Percentiles rank a stretch among this genome's conserved stretches.
Conservation (phyloP, 2,888 invertebrate genomes). For the Pristionchus maxplancki region DNA sequence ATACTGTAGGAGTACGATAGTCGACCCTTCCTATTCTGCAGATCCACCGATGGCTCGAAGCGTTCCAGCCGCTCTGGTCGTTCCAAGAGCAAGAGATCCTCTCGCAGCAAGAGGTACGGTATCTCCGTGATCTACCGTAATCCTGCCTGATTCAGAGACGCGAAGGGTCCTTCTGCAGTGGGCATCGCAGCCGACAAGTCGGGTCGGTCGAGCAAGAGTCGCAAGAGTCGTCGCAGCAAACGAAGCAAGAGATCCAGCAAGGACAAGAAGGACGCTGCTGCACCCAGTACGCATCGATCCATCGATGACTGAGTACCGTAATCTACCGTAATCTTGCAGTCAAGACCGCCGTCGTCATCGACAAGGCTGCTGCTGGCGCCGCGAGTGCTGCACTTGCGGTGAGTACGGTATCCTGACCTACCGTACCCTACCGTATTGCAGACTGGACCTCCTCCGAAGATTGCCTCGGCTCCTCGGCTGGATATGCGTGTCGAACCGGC, state of each 20-base stretch:
- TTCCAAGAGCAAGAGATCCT: constrained; percentile 23
- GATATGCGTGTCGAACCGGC: constrained; percentile 25
- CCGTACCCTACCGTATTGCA: neutral
- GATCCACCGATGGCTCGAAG: constrained; percentile 3
- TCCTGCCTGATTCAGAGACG: neutral
- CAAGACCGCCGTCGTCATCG: neutral
- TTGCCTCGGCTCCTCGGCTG: constrained; percentile 19
- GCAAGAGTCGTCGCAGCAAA: neutral
- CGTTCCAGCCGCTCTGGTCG: constrained; percentile 18
- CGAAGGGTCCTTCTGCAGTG: neutral
- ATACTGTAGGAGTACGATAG: neutral
- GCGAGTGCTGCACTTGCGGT: constrained; percentile 17
- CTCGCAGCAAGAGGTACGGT: constrained; percentile 27
- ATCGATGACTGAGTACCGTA: neutral
- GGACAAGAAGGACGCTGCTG: neutral
- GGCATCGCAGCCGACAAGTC: neutral
- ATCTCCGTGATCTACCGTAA: neutral
- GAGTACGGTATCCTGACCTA: neutral
- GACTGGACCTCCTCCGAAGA: constrained; percentile 1
- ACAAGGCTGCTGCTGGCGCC: constrained; percentile 27
- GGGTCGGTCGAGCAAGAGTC: neutral
- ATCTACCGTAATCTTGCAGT: neutral
- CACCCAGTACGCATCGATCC: neutral
- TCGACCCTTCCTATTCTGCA: neutral
- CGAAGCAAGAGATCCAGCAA: constrained; percentile 4